Percentiles rank a stretch among this genome's conserved stretches.
Evolutionary conservation across 1,140 invertebrate species (phyloP).

Genomic region (Caenorhabditis briggsae): DNA sequence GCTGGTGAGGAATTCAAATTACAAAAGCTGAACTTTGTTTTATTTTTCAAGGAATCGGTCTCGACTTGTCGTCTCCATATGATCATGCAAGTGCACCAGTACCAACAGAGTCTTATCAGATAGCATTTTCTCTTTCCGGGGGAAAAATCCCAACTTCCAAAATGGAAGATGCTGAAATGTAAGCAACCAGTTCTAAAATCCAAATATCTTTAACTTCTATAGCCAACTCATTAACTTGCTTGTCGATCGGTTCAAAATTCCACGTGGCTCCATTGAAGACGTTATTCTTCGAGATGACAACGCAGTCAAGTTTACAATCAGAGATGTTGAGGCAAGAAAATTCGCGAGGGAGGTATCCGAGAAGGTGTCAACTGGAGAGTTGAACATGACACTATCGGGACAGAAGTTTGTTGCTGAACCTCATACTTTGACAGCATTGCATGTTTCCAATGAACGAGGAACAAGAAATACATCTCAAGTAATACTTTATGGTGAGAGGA

Average conservation of each 20-base stretch:
- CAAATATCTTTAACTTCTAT: not conserved
- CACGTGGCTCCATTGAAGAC: conserved; percentile 44
- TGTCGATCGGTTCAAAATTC: conserved; percentile 44
- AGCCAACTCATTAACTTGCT: conserved; percentile 49
- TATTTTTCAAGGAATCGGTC: conserved; percentile 62
- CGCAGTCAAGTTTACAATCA: conserved; percentile 68
- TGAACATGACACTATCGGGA: conserved; percentile 63
- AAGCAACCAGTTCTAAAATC: not conserved
- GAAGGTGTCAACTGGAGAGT: conserved; percentile 63
- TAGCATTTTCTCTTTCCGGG: conserved; percentile 70
- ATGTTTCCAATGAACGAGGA: conserved; percentile 59
- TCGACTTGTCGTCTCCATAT: conserved; percentile 53
- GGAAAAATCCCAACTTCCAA: conserved; percentile 59
- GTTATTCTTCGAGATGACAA: conserved; percentile 70
- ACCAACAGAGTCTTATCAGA: conserved; percentile 66
- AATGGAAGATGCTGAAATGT: conserved; percentile 30
- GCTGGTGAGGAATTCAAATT: conserved; percentile 54
- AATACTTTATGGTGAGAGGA: conserved; percentile 64
- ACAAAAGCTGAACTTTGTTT: not conserved
- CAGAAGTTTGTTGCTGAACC: conserved; percentile 68
- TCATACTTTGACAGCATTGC: conserved; percentile 67
- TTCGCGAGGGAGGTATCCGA: conserved; percentile 71
- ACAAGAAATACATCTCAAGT: conserved; percentile 35
- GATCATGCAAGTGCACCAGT: conserved; percentile 59
- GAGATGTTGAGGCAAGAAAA: conserved; percentile 67